Base-by-base conservation (phyloP, 2,797 vertebrate species). In the Gallinago nigripennis region DNA sequence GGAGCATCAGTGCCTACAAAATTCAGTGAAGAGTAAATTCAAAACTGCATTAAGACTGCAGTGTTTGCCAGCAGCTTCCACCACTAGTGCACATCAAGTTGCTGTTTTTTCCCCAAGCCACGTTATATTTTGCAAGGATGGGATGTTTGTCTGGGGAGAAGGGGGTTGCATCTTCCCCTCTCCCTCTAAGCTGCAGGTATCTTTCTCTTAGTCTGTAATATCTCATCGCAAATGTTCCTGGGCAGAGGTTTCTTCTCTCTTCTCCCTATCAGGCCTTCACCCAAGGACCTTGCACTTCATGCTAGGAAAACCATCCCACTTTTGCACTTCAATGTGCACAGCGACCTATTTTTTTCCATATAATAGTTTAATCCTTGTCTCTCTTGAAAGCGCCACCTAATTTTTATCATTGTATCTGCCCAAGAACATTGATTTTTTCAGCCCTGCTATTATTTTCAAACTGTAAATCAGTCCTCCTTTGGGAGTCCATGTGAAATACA, bases 391-490 rank as follows among this genome's bases (percentile, higher is more conserved):
- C 27, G 31, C 18, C 61, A 86, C 61, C 80, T 79, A 76, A 75
- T 84, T 86, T 94, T 75, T 88, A 60, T 88, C 35, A 63, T 46
- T 86, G 15, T 56, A 84, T 66, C 63, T 92, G 23, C 37, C 31
- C 33, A 84, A 83, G 65, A 72, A 84, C 70, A 82, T 31, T 35
- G 82, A 65, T 75, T 84, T 56, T 90, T 94, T 68, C 77, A 77
- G 56, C 18, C 8, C 37, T 86, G 35, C 48, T 94, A 63, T 70
- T 95, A 78, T 78, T 92, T 92, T 91, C 72, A 53, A 86, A 79
- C 66, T 28, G 18, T 76, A 15, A 65, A 86, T 90, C 54, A 66
- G 30, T 53, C 69, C 39, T 94, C 88, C 91, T 76, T 80, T 68
- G 77, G 63, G 85, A 94, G 10, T 14, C 63, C 7, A 1, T 17